Evolutionary conservation across 2,888 invertebrate species (phyloP).

Genomic region (Imbricaverruca yamaguchii): DNA sequence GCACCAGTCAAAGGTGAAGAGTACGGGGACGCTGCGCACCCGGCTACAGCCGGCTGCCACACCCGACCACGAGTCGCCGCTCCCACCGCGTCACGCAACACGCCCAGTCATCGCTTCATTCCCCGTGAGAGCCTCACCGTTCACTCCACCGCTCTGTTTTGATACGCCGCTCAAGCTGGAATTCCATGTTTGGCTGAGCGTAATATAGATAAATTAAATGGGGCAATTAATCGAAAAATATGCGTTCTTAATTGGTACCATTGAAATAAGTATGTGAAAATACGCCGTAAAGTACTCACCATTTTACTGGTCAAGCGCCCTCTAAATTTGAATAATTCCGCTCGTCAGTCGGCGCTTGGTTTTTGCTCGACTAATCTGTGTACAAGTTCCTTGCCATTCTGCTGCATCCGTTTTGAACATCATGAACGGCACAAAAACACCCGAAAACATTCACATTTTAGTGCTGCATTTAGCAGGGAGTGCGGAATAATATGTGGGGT

Average conservation of each 20-base stretch:
- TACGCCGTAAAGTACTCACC: not conserved
- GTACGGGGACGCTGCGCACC: too few species aligned
- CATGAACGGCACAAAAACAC: not conserved
- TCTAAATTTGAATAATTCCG: not conserved
- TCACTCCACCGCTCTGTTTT: not conserved
- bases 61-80: too few species aligned
- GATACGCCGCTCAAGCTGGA: not conserved
- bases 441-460: not conserved
- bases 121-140: too few species aligned
- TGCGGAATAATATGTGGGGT: not conserved
- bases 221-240: conserved; percentile 2
- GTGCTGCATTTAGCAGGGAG: not conserved
- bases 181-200: not conserved
- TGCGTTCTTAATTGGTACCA: conserved; percentile 1
- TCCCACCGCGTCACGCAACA: too few species aligned
- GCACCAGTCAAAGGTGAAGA: too few species aligned
- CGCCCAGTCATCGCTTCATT: too few species aligned
- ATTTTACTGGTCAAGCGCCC: not conserved
- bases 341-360: not conserved
- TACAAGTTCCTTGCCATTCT: not conserved
- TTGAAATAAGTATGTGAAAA: conserved; percentile 3
- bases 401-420: not conserved
- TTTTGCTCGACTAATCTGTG: not conserved
- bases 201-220: not conserved
- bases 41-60: too few species aligned